phyloP scores from a whole-genome alignment of 2,797 vertebrate species.

The Botia almorhae region DNA sequence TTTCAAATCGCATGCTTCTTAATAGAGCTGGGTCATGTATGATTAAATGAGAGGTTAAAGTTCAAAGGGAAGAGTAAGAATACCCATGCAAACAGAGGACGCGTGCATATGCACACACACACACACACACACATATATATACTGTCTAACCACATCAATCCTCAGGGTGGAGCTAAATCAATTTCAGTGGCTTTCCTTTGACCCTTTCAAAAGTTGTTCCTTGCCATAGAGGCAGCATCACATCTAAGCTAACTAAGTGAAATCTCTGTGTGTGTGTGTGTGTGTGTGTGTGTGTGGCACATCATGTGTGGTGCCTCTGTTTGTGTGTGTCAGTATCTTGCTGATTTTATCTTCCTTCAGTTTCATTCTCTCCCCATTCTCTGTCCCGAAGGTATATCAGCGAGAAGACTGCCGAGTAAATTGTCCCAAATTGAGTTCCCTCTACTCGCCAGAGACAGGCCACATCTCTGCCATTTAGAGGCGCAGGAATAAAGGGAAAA shows the following conservation, averaged over 20 bases:
- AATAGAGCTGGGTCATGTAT: background rate
- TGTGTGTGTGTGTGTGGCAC: too few species aligned
- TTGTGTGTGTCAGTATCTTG: constrained; percentile 71
- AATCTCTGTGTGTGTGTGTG: constrained; percentile 74
- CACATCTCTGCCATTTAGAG: constrained; percentile 87
- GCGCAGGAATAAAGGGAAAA: constrained; percentile 68
- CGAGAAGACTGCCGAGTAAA: constrained; percentile 95
- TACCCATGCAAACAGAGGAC: constrained; percentile 57
- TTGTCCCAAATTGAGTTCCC: constrained; percentile 99
- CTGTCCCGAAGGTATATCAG: constrained; percentile 90
- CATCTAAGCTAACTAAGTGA: constrained; percentile 95
- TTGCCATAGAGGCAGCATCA: constrained; percentile 96
- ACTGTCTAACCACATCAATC: constrained; percentile 56
- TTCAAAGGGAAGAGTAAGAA: background rate
- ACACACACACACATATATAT: constrained; percentile 36
- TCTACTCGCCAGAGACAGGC: constrained; percentile 91
- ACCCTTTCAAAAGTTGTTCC: constrained; percentile 91
- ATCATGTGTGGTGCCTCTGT: constrained; percentile 27
- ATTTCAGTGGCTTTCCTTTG: constrained; percentile 88
- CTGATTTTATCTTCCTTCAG: constrained; percentile 98
- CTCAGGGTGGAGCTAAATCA: constrained; percentile 73
- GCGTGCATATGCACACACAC: constrained; percentile 57
- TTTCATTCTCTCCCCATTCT: constrained; percentile 97
- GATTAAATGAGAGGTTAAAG: constrained; percentile 26
- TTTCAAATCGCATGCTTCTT: too few species aligned